Evolutionary conservation across 2,113 vertebrate genomes (phyloP).

Genomic region (human): GRCh38 chr12:86916001-86916500

Average conservation of each 20-base stretch:
- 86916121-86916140: not conserved
- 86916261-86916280: conserved; percentile 75
- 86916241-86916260: conserved; percentile 35
- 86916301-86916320: conserved; percentile 73
- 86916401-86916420: conserved; percentile 65
- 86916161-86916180: accelerated
- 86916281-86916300: conserved; percentile 78
- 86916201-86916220: not conserved
- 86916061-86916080: not conserved
- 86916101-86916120: not conserved
- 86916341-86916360: conserved; percentile 16
- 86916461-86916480: conserved; percentile 12
- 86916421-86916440: conserved; percentile 8
- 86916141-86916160: not conserved
- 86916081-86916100: not conserved
- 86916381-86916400: conserved; percentile 66
- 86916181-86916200: conserved; percentile 43
- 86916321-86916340: conserved; percentile 80
- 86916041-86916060: not conserved
- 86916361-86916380: not conserved
- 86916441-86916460: not conserved
- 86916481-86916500: not conserved
- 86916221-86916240: too few species aligned
- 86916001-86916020: not conserved
- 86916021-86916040: not conserved